Conservation (phyloP, 2,888 invertebrate species). For the Melolontha melolontha region DNA sequence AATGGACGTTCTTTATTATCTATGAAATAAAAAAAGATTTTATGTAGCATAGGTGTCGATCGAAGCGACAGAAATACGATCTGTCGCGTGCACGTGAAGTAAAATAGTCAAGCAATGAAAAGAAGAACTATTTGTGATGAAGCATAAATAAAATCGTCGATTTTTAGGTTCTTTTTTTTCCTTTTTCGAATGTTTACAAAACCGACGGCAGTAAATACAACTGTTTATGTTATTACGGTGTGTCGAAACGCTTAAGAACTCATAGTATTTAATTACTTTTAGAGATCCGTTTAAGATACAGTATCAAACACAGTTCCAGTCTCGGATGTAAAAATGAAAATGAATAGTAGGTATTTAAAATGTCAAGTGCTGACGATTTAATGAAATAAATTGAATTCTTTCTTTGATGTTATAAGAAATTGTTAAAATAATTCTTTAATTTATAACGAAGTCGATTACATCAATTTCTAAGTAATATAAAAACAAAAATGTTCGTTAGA, state of each 20-base stretch:
- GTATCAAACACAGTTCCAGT: not conserved
- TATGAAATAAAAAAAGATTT: constrained; percentile 42
- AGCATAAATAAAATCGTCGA: constrained; percentile 25
- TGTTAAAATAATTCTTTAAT: constrained; percentile 6
- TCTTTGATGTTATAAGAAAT: not conserved
- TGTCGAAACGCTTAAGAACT: constrained; percentile 22
- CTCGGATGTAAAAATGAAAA: constrained; percentile 8
- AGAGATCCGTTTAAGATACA: constrained; percentile 7
- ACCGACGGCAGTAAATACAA: constrained; percentile 19
- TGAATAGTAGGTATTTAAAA: constrained; percentile 24
- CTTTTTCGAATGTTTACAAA: constrained; percentile 8
- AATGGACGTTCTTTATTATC: constrained; percentile 44
- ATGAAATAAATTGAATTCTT: constrained; percentile 19
- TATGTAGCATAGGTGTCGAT: constrained; percentile 36
- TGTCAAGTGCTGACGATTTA: constrained; percentile 18
- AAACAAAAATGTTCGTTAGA: not conserved
- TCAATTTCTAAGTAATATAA: not conserved
- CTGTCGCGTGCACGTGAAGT: constrained; percentile 22
- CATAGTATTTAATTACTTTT: constrained; percentile 20
- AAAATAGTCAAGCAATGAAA: constrained; percentile 1
- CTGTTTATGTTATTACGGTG: constrained; percentile 8
- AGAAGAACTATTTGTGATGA: constrained; percentile 24
- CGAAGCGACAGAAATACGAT: constrained; percentile 33
- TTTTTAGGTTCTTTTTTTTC: constrained; percentile 6
- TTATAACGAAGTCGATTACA: not conserved